Evolutionary conservation across 2,113 vertebrate species (phyloP), one percentile per base, ranked within the genome.

Genomic region (Psittacara wagleri): DNA sequence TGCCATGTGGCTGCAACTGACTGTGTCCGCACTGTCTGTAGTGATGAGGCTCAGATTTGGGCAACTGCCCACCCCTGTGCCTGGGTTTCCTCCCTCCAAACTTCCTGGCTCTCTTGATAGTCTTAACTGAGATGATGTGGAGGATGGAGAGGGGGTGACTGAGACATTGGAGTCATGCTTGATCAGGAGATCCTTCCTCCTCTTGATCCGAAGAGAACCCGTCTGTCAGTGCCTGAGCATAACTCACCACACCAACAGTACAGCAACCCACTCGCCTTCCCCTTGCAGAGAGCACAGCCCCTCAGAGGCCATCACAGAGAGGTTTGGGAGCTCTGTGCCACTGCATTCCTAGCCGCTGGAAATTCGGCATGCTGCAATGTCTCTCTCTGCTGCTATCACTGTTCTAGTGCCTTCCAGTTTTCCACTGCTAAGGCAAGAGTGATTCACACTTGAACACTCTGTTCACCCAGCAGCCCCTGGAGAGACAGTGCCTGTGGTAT

Each of bases 141-240:
- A 76, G 5, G 8, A 9, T 2, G 1, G 28, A 0, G 2, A 52
- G 3, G 3, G 5, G 2, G 3, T 33, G 19, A 29, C 44, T 18
- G 29, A 79, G 37, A 35, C 41, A 18, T 77, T 10, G 3, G 27
- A 29, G 23, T 78, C 3, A 3, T 69, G 11, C 8, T 89, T n/a
- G 55, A 10, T 62, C 35, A 29, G 35, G 28, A 72, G 4, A 59
- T 6, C 6, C 16, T 69, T 64, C 27, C 14, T 75, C 3, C 15
- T 62, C 66, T 61, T 22, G 9, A 55, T 14, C 11, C 68, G 22
- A 2, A 11, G 25, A 46, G 37, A 83, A 4, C 17, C 52, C 2
- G 0, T 67, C 27, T 90, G 0, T 0, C 10, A 17, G 23, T 72
- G 27, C 39, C 13, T 44, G 8, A 73, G 9, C 0, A 2, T 20